Conservation (phyloP, 2,113 vertebrate species). For the Montifringilla adamsi region DNA sequence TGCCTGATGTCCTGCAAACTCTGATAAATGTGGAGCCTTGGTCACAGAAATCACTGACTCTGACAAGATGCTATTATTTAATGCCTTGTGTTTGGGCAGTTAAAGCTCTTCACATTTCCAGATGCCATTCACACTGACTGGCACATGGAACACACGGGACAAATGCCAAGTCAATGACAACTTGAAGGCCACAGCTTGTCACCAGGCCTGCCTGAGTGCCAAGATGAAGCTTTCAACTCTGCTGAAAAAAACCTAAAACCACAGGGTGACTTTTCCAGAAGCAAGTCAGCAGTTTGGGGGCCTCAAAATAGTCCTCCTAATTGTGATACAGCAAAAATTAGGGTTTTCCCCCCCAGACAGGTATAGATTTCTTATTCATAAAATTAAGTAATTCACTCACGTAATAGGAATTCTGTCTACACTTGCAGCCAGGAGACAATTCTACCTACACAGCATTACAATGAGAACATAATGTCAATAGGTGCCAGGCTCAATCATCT, state of each 20-base stretch:
- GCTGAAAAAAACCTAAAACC: neutral
- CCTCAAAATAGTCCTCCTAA: neutral
- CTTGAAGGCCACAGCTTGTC: neutral
- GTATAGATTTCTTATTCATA: neutral
- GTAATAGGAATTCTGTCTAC: neutral
- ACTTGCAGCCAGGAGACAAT: neutral
- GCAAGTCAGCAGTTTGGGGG: neutral
- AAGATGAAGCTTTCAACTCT: neutral
- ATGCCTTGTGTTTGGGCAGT: neutral
- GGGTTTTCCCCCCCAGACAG: accelerated
- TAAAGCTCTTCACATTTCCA: neutral
- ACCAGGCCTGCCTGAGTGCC: neutral
- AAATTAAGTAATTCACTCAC: neutral
- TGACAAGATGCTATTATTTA: neutral
- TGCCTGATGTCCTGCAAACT: neutral
- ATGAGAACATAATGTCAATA: neutral
- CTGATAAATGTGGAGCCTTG: neutral
- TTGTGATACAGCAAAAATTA: accelerated
- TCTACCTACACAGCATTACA: neutral
- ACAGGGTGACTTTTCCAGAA: neutral
- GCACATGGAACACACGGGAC: neutral
- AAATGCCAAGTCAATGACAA: neutral
- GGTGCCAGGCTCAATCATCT: neutral
- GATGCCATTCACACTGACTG: neutral
- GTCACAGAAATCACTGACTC: neutral